Conservation (phyloP, 2,113 vertebrate species). For the Ptychochromis oligacanthus region DNA sequence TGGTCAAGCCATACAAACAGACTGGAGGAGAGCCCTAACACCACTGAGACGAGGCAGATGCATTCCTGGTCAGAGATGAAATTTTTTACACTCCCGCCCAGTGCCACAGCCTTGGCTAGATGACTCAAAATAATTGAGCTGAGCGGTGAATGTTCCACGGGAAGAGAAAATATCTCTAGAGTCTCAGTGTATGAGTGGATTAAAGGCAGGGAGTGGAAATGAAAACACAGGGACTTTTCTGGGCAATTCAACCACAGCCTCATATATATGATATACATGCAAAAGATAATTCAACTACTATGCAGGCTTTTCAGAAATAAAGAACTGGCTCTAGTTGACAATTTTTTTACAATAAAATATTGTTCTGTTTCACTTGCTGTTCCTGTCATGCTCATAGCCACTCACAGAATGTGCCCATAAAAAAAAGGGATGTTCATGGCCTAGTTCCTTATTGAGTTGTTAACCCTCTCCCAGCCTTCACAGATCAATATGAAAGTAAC, state of each 20-base stretch:
- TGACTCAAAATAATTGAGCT: slow-evolving; percentile 62
- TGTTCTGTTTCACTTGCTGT: slow-evolving; percentile 32
- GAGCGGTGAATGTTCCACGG: slow-evolving; percentile 41
- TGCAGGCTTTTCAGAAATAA: not conserved
- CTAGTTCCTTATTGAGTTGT: slow-evolving; percentile 72
- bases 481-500: not conserved
- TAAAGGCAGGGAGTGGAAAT: slow-evolving; percentile 35
- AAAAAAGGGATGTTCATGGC: slow-evolving; percentile 75
- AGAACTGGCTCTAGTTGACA: not conserved
- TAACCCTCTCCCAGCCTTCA: slow-evolving; percentile 66
- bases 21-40: slow-evolving; percentile 22
- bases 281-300: slow-evolving; percentile 13
- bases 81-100: slow-evolving; percentile 58
- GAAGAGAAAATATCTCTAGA: slow-evolving; percentile 54
- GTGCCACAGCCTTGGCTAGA: slow-evolving; percentile 57
- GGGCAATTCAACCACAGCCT: not conserved
- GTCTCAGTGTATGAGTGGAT: slow-evolving; percentile 22
- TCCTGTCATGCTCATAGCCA: slow-evolving; percentile 29
- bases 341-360: slow-evolving; percentile 17
- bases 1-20: not conserved
- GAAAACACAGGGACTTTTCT: slow-evolving; percentile 17
- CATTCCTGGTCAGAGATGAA: slow-evolving; percentile 47
- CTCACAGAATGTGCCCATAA: slow-evolving; percentile 49
- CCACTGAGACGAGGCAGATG: slow-evolving; percentile 48
- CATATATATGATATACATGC: not conserved